Evolutionary conservation across 1,140 invertebrate species (phyloP).

Genomic region (fruit fly (Drosophila melanogaster)): DNA sequence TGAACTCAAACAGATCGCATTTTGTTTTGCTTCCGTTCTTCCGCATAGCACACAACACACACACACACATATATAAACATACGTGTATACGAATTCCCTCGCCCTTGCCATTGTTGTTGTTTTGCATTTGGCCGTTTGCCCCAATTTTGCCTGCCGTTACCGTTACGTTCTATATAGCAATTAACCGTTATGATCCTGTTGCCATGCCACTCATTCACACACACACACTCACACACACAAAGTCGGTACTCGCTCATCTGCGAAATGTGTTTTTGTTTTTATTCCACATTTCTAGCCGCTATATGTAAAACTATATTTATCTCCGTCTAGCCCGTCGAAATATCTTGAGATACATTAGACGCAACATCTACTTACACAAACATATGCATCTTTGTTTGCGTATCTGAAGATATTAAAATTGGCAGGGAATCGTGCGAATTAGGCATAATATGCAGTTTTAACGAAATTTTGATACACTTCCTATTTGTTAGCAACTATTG

Average conservation of each 20-base stretch:
- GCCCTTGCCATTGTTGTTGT: constrained; percentile 54
- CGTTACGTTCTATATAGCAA: constrained; percentile 42
- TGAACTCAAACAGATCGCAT: constrained; percentile 31
- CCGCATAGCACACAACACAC: constrained; percentile 8
- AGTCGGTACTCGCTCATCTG: constrained; percentile 21
- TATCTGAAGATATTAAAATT: constrained; percentile 32
- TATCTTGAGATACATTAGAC: constrained; percentile 21
- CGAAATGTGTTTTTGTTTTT: constrained; percentile 12
- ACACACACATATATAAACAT: background rate
- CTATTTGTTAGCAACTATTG: background rate
- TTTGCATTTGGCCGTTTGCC: constrained; percentile 56
- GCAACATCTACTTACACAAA: background rate
- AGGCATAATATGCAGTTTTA: background rate
- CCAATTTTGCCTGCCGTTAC: constrained; percentile 55
- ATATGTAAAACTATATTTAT: constrained; percentile 44
- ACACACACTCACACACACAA: constrained; percentile 6
- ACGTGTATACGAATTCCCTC: background rate
- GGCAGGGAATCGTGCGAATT: constrained; percentile 5
- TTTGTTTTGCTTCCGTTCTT: constrained; percentile 71
- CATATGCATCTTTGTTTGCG: background rate
- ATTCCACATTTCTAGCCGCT: constrained; percentile 25
- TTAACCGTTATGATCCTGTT: constrained; percentile 68
- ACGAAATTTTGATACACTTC: background rate
- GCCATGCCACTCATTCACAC: constrained; percentile 60
- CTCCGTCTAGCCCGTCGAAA: constrained; percentile 36